Base-by-base conservation (phyloP, 2,888 invertebrate genomes). In the Endomychus coccineus region DNA sequence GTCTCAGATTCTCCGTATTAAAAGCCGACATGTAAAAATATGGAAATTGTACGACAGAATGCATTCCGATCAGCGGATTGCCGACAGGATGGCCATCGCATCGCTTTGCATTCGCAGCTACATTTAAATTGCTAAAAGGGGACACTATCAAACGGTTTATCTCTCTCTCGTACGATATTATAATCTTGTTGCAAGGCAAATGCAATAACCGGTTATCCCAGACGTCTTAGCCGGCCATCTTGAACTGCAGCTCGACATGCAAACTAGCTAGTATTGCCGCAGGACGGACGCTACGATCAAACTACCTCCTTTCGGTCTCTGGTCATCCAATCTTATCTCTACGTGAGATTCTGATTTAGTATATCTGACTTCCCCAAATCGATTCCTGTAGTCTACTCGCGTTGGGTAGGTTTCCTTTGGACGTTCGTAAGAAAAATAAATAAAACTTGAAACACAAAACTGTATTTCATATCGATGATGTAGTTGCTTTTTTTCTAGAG, bases 81-180 rank as follows among this genome's bases (percentile, higher is more conserved):
- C 50, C 53, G 53, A 54, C 51, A 28, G 19, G 32, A 23, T 27
- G 23, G 31, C 10, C 35, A 16, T 52, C 43, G 40, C 55, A 56
- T 55, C 58, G 61, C 54, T 62, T 64, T 64, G 62, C 64, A 64
- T 65, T 62, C 57, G 59, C 59, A 58, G 55, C 58, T 56, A 59
- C 62, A 65, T 66, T 66, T 66, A 66, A 66, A 66, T 66, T 65
- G 66, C 66, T 64, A 65, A 66, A 65, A 64, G 61, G 62, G 62
- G 61, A 64, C 64, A 64, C 62, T 63, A 63, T 64, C 63, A 49
- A 52, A 50, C 51, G 54, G 56, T 56, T 51, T 58, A 60, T 62
- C 62, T 61, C 57, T 58, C 58, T 55, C 52, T 50, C 43, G 34
- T 48, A 51, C 59, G 62, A 64, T 63, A 62, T 64, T 65, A 63